Conservation (phyloP, 2,888 invertebrate species). For the Thelaira solivaga region DNA sequence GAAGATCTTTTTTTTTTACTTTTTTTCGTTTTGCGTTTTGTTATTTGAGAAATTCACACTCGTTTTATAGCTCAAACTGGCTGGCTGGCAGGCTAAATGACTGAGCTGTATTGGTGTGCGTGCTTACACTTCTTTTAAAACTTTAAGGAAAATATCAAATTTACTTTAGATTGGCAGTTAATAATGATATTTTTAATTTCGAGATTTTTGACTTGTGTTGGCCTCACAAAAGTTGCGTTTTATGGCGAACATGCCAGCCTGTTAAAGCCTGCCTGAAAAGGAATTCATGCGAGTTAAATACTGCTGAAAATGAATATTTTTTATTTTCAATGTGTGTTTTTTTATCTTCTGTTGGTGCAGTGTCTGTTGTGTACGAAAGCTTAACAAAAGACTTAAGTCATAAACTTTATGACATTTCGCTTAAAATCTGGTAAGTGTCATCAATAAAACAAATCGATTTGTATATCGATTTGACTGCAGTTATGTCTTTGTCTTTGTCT, state of each 20-base stretch:
- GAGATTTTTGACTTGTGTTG: conserved; percentile 40
- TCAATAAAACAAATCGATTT: conserved; percentile 77
- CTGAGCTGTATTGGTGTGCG: not conserved
- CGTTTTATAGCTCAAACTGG: too few relatives aligned
- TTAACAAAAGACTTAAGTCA: conserved; percentile 76
- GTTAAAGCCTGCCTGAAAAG: conserved; percentile 24
- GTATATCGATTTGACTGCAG: conserved; percentile 66
- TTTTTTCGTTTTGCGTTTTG: too few relatives aligned
- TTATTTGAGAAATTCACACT: too few relatives aligned
- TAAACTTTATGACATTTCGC: conserved; percentile 76
- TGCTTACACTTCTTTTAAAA: conserved; percentile 20
- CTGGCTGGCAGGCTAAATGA: not conserved
- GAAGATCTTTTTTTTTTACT: not conserved
- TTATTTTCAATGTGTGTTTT: not conserved
- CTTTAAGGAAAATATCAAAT: conserved; percentile 59
- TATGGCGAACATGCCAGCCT: not conserved
- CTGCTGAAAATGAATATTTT: conserved; percentile 30
- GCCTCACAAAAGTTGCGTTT: conserved; percentile 40
- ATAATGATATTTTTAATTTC: conserved; percentile 66
- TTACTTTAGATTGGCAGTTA: conserved; percentile 67
- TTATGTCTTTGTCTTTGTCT: conserved; percentile 13
- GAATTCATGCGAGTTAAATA: conserved; percentile 29
- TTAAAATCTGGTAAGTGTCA: conserved; percentile 71
- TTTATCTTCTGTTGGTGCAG: conserved; percentile 35
- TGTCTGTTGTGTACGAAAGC: conserved; percentile 55